Evolutionary conservation across 2,888 invertebrate genomes (phyloP).

Genomic region (Melinaea menophilus): DNA sequence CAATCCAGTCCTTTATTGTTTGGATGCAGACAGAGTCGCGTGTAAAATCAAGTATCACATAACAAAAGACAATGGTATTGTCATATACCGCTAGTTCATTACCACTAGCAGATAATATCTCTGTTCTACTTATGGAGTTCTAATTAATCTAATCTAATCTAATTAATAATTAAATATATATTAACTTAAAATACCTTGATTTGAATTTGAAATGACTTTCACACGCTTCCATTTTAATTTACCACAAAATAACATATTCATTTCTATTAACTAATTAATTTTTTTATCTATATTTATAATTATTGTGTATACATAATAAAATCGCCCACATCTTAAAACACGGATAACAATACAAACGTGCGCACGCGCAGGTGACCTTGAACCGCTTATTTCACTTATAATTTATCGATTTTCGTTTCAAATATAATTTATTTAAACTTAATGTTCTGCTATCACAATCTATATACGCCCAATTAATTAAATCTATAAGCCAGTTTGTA

Average conservation of each 20-base stretch:
- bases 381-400: slow-evolving; percentile 49
- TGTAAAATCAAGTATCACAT: too few species aligned
- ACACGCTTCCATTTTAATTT: too few species aligned
- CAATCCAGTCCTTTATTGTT: too few species aligned
- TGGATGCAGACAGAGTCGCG: too few species aligned
- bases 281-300: too few species aligned
- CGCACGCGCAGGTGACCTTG: slow-evolving; percentile 50
- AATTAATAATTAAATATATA: slow-evolving; percentile 17
- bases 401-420: slow-evolving; percentile 56
- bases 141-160: too few species aligned
- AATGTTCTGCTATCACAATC: slow-evolving; percentile 16
- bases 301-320: background rate
- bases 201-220: too few species aligned
- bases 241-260: too few species aligned
- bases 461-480: slow-evolving; percentile 12
- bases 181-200: background rate
- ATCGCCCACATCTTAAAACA: background rate
- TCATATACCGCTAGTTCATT: slow-evolving; percentile 1
- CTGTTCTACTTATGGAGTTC: slow-evolving; percentile 15
- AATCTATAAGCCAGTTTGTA: slow-evolving; percentile 3
- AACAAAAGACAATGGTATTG: background rate
- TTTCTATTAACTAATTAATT: too few species aligned
- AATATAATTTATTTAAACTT: slow-evolving; percentile 45
- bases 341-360: slow-evolving; percentile 32
- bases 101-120: slow-evolving; percentile 13